Percentiles rank a stretch among this genome's conserved stretches.
These are phyloP conservation scores for Anseranas semipalmata DNA, from an alignment of 2,113 vertebrate genomes.

Conservation along the genomic window DNA sequence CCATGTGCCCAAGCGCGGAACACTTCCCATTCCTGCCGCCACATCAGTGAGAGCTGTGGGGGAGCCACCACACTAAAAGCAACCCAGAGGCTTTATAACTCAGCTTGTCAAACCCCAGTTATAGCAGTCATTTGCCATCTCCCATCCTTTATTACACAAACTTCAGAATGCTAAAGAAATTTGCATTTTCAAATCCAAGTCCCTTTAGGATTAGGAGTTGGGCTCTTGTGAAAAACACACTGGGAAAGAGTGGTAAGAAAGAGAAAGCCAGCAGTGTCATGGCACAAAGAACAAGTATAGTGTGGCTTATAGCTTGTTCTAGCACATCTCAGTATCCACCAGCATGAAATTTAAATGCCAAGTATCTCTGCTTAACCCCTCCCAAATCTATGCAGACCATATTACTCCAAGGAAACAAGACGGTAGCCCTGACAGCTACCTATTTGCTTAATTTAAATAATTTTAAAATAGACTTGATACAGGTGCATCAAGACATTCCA, in stretches of 20 bases:
- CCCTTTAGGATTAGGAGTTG: background rate
- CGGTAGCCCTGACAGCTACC: background rate
- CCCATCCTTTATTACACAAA: background rate
- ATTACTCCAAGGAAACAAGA: background rate
- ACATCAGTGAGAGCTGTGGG: background rate
- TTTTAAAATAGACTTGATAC: background rate
- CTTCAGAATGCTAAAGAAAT: background rate
- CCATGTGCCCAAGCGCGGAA: background rate
- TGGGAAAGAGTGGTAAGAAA: background rate
- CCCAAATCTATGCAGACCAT: background rate
- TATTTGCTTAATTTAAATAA: background rate
- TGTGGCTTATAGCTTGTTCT: fast-evolving
- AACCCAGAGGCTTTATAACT: background rate
- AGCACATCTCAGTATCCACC: background rate
- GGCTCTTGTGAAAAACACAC: background rate
- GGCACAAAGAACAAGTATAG: background rate
- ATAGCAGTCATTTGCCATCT: background rate
- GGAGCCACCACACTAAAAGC: background rate
- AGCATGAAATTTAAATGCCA: background rate
- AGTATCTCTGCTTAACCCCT: background rate
- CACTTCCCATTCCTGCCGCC: background rate
- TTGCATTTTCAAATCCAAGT: background rate
- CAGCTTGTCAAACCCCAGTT: background rate
- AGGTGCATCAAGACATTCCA: background rate
- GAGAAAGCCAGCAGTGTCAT: background rate